phyloP scores from a whole-genome alignment of 2,888 invertebrate species.

The Drosophila rellima region DNA sequence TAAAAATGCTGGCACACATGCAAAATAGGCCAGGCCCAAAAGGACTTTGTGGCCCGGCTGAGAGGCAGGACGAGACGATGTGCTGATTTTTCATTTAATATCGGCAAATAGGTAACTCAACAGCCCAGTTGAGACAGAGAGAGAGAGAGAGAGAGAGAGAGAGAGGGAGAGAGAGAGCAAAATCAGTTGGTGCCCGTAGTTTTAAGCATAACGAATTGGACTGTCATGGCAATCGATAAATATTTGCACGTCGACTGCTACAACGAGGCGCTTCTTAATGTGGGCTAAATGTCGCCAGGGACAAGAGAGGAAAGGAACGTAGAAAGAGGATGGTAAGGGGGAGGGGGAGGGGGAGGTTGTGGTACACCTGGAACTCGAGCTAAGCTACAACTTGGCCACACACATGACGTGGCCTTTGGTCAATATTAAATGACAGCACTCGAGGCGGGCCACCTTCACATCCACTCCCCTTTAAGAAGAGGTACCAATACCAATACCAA shows the following conservation, averaged over 20 bases:
- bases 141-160: constrained; percentile 17
- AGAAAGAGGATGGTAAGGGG: no score
- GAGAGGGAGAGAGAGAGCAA: constrained; percentile 18
- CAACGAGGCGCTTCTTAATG: constrained; percentile 62
- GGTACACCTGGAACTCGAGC: constrained; percentile 25
- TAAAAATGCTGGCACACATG: constrained; percentile 66
- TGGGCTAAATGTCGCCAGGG: constrained; percentile 64
- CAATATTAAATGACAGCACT: constrained; percentile 67
- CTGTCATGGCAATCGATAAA: constrained; percentile 82
- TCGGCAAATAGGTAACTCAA: constrained; percentile 43
- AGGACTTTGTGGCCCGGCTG: constrained; percentile 5
- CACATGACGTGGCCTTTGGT: constrained; percentile 58
- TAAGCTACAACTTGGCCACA: constrained; percentile 32
- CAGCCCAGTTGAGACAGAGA: not conserved
- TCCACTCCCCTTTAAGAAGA: not conserved
- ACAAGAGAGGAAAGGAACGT: not conserved
- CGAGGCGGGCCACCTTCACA: constrained; percentile 8
- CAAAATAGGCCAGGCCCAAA: constrained; percentile 44
- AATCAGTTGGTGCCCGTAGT: constrained; percentile 61
- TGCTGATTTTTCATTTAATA: constrained; percentile 73
- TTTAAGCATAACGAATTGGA: constrained; percentile 76
- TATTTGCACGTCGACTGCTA: constrained; percentile 66
- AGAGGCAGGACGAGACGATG: constrained; percentile 11
- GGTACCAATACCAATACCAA: not conserved
- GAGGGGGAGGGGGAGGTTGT: not conserved